Conservation (phyloP, 2,113 vertebrate species). For the Microcebus griseorufus region DNA sequence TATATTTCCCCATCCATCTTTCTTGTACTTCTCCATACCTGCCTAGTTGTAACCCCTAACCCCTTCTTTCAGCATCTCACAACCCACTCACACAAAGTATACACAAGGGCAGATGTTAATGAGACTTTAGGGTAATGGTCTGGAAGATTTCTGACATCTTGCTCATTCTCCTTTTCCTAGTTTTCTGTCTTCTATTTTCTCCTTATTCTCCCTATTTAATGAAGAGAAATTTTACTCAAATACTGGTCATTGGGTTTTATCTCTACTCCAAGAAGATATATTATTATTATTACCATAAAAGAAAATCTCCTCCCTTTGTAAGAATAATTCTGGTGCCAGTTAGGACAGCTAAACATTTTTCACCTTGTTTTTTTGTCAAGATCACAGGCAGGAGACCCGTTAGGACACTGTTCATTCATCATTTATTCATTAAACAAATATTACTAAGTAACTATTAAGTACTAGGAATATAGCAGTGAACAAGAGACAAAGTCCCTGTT, state of each 20-base stretch:
- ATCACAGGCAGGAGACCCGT: neutral
- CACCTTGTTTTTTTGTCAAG: neutral
- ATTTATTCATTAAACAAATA: neutral
- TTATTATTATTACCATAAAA: neutral
- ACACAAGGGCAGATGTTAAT: neutral
- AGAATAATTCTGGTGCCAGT: slow-evolving; percentile 19
- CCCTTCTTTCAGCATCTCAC: neutral
- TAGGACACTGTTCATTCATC: neutral
- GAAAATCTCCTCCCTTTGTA: neutral
- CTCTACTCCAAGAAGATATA: neutral
- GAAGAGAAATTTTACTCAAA: neutral
- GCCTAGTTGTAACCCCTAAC: neutral
- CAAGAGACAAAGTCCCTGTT: neutral
- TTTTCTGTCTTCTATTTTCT: neutral
- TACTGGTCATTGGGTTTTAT: neutral
- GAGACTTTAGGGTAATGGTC: neutral
- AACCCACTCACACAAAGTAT: neutral
- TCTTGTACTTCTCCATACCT: neutral
- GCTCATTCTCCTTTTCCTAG: neutral
- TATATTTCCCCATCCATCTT: neutral
- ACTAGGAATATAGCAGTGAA: neutral
- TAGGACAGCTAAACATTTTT: neutral
- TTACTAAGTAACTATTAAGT: neutral
- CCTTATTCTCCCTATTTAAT: neutral
- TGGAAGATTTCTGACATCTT: neutral